These are phyloP conservation scores for Ormyrus pomaceus DNA, from an alignment of 2,888 invertebrate genomes.

Conservation along the genomic window DNA sequence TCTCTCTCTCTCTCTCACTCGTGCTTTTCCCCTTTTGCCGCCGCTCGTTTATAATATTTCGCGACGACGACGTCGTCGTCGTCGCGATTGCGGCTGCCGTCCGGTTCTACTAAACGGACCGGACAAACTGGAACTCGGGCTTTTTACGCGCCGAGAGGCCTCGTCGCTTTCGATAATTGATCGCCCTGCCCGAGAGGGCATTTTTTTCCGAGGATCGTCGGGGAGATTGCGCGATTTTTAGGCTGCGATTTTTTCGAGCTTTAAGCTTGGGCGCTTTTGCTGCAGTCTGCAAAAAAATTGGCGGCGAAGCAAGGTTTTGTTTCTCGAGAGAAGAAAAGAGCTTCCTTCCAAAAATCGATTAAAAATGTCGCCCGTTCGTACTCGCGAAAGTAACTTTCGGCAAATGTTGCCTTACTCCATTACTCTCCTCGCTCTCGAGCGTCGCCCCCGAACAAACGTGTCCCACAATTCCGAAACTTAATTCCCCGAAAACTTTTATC, in stretches of 20 bases:
- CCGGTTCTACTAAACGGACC: neutral
- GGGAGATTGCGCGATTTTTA: neutral
- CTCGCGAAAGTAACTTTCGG: too few relatives aligned
- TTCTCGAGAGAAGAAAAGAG: too few relatives aligned
- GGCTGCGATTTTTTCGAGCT: too few relatives aligned
- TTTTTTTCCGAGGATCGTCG: neutral
- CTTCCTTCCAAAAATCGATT: neutral
- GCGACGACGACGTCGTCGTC: neutral
- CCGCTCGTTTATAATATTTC: constrained; percentile 27
- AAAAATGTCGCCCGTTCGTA: too few relatives aligned
- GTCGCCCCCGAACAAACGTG: too few relatives aligned
- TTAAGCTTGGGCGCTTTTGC: too few relatives aligned
- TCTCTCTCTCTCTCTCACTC: too few relatives aligned
- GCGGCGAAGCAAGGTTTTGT: constrained; percentile 8
- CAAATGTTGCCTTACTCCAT: too few relatives aligned
- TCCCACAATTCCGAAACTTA: too few relatives aligned
- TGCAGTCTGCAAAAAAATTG: too few relatives aligned
- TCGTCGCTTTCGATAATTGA: constrained; percentile 22
- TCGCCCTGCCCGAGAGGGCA: neutral
- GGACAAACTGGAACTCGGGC: constrained; percentile 31
- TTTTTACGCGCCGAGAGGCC: neutral
- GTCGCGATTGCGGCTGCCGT: neutral
- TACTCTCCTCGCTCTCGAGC: too few relatives aligned
- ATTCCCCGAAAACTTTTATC: too few relatives aligned
- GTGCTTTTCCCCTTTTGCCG: constrained; percentile 5